A percentile compares a stretch with the other conserved stretches of the same genome.
These are phyloP conservation scores for Crotalus horridus DNA, from an alignment of 2,113 vertebrate species.

Conservation along the genomic window DNA sequence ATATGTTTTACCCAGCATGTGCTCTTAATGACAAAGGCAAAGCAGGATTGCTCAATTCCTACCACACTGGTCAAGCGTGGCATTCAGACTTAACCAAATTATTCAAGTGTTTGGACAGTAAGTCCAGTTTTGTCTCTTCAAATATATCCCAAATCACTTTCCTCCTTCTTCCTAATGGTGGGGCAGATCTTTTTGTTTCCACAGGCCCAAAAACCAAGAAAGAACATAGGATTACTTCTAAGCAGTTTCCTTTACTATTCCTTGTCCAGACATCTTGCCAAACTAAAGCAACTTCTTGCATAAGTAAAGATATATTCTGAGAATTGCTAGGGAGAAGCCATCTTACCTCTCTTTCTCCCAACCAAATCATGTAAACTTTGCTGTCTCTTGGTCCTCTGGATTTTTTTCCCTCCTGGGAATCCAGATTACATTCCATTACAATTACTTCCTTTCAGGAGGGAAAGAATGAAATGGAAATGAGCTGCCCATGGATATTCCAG, in stretches of 20 bases:
- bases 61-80: background rate
- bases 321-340: background rate
- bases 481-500: background rate
- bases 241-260: background rate
- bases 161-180: background rate
- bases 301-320: background rate
- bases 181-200: background rate
- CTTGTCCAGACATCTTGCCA: background rate
- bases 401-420: background rate
- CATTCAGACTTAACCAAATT: background rate
- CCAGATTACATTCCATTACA: background rate
- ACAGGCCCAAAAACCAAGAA: background rate
- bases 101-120: background rate
- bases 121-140: background rate
- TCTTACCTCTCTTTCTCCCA: background rate
- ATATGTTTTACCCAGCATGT: background rate
- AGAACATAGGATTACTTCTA: background rate
- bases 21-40: background rate
- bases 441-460: background rate
- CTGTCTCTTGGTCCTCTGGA: background rate
- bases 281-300: background rate
- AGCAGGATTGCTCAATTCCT: background rate
- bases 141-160: background rate
- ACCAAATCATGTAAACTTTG: background rate
- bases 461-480: background rate